A percentile compares a stretch with the other conserved stretches of the same genome.
Evolutionary conservation across 2,888 invertebrate genomes (phyloP).

Genomic region (Masnerella sp.): DNA sequence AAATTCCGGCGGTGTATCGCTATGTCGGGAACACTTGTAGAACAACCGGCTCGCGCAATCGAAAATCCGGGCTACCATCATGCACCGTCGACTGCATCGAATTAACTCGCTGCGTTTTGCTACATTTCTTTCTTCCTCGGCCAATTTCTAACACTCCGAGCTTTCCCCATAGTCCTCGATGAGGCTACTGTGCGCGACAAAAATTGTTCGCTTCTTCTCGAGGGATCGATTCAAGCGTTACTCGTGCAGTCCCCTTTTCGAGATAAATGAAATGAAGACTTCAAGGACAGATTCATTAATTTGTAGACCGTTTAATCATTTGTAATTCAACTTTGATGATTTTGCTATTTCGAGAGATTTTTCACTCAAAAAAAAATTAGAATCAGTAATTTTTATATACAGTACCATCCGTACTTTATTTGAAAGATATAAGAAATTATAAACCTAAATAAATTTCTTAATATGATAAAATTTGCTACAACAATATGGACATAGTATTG

Average conservation of each 20-base stretch:
- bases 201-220: slow-evolving; percentile 25
- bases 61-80: slow-evolving; percentile 52
- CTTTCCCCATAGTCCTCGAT: slow-evolving; percentile 25
- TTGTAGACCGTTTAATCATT: too few species aligned
- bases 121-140: slow-evolving; percentile 50
- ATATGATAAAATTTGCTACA: too few species aligned
- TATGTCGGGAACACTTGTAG: slow-evolving; percentile 70
- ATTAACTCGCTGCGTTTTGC: slow-evolving; percentile 60
- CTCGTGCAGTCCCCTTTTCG: background rate
- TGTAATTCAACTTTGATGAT: too few species aligned
- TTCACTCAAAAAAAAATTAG: too few species aligned
- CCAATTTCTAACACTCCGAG: slow-evolving; percentile 42
- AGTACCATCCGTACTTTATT: too few species aligned
- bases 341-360: too few species aligned
- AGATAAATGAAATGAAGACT: too few species aligned
- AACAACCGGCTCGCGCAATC: slow-evolving; percentile 64
- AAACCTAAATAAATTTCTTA: too few species aligned
- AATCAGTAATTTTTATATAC: too few species aligned
- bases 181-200: slow-evolving; percentile 18
- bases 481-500: too few species aligned
- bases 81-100: slow-evolving; percentile 52
- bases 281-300: slow-evolving; percentile 11
- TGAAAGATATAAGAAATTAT: too few species aligned
- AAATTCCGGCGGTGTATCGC: slow-evolving; percentile 70
- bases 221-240: slow-evolving; percentile 22